phyloP scores from a whole-genome alignment of 2,888 invertebrate species.

The Drosophila multiciliata region DNA sequence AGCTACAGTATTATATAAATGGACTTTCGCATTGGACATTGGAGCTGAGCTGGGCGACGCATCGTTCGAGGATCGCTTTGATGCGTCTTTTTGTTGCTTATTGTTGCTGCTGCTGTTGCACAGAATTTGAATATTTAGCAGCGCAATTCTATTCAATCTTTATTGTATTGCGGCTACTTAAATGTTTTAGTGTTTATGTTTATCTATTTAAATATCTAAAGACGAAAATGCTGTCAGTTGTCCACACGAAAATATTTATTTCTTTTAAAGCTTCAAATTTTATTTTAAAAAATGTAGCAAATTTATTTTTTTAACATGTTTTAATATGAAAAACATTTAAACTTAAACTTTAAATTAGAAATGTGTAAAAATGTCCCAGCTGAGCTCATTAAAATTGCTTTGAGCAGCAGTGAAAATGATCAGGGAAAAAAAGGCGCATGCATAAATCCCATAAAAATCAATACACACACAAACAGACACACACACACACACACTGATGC shows the following conservation, averaged over 20 bases:
- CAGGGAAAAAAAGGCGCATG: constrained; percentile 4
- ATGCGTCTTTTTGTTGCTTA: constrained; percentile 53
- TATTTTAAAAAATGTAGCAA: neutral
- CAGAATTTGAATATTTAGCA: constrained; percentile 45
- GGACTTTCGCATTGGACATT: constrained; percentile 7
- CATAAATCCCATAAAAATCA: constrained; percentile 27
- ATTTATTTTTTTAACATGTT: accelerated
- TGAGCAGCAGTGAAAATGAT: neutral
- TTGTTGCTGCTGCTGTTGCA: constrained; percentile 30
- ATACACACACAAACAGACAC: constrained; percentile 6
- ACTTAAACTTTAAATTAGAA: neutral
- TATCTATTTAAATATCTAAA: neutral
- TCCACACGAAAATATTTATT: neutral
- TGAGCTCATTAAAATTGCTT: constrained; percentile 38
- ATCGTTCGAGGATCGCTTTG: constrained; percentile 49
- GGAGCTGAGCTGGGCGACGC: constrained; percentile 17
- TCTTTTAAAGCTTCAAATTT: neutral
- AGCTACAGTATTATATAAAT: constrained; percentile 7
- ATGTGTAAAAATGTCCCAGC: neutral
- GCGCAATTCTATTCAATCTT: constrained; percentile 23
- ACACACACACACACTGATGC: neutral
- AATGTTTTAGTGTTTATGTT: neutral
- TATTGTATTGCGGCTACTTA: constrained; percentile 19
- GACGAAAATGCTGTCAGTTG: neutral
- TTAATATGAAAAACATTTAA: neutral